A percentile compares a stretch with the other conserved stretches of the same genome.
Evolutionary conservation across 2,113 vertebrate species (phyloP).

Genomic region (Harpagus bidentatus): DNA sequence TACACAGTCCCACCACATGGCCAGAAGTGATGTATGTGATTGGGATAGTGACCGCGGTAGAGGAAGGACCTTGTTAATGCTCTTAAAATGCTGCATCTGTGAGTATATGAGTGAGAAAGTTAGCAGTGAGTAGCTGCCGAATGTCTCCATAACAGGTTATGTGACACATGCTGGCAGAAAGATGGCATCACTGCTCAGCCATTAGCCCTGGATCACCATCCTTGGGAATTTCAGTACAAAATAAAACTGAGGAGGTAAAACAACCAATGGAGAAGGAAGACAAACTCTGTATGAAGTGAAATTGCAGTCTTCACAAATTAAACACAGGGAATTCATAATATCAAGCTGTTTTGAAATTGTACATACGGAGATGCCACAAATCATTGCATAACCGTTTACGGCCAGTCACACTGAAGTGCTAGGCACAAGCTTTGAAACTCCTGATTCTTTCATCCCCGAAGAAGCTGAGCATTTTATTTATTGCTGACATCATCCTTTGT

Average conservation of each 20-base stretch:
- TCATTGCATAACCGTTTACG: background rate
- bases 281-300: background rate
- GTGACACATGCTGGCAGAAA: background rate
- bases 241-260: background rate
- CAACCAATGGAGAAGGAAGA: background rate
- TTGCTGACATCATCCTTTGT: background rate
- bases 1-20: background rate
- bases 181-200: slow-evolving; percentile 21
- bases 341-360: background rate
- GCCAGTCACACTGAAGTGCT: background rate
- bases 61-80: background rate
- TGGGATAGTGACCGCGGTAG: background rate
- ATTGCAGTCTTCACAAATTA: background rate
- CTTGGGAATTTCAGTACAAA: background rate
- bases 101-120: background rate
- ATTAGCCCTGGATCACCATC: background rate
- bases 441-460: background rate
- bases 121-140: background rate
- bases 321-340: background rate
- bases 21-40: background rate
- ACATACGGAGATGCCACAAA: background rate
- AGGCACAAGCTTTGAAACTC: background rate
- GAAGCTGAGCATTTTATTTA: background rate
- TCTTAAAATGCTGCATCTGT: background rate
- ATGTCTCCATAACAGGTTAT: background rate